A percentile compares a stretch with the other conserved stretches of the same genome.
These are phyloP conservation scores for Ichneumoninae sp. DNA, from an alignment of 2,888 invertebrate genomes.

Conservation along the genomic window DNA sequence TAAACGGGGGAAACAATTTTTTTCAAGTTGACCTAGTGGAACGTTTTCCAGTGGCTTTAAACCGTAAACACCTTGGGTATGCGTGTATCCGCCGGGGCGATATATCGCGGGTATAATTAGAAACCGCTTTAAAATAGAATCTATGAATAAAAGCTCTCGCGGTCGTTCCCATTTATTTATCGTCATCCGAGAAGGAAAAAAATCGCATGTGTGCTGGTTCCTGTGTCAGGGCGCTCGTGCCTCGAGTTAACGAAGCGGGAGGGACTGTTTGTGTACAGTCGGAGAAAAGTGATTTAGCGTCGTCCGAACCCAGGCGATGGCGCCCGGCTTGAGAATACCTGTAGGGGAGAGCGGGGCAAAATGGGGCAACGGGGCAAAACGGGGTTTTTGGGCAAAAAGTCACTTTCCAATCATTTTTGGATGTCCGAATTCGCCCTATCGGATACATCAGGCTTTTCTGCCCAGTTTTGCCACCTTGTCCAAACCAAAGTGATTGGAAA, in stretches of 20 bases:
- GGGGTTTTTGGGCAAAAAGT: too few relatives aligned
- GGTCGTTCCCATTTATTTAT: slow-evolving; percentile 19
- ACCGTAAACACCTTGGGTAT: slow-evolving; percentile 30
- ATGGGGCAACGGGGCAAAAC: too few relatives aligned
- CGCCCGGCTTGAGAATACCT: slow-evolving; percentile 26
- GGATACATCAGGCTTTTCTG: too few relatives aligned
- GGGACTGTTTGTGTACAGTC: not conserved
- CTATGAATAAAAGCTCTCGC: slow-evolving; percentile 13
- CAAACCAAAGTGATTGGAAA: too few relatives aligned
- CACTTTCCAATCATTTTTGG: too few relatives aligned
- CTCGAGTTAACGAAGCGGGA: not conserved
- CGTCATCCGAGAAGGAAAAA: not conserved
- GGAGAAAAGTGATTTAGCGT: slow-evolving; percentile 19
- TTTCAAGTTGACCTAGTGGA: slow-evolving; percentile 26
- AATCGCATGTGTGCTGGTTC: not conserved
- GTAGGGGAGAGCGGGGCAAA: not conserved
- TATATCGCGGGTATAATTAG: slow-evolving; percentile 16
- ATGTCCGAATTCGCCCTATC: too few relatives aligned
- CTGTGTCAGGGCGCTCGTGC: not conserved
- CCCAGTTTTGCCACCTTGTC: too few relatives aligned
- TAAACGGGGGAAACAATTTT: not conserved
- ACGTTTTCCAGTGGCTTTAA: slow-evolving; percentile 24
- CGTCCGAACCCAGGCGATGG: slow-evolving; percentile 4
- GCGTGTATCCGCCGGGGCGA: slow-evolving; percentile 11
- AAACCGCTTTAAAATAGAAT: slow-evolving; percentile 34